Base-by-base conservation (phyloP, 2,113 vertebrate species). In the Sialia sialis region DNA sequence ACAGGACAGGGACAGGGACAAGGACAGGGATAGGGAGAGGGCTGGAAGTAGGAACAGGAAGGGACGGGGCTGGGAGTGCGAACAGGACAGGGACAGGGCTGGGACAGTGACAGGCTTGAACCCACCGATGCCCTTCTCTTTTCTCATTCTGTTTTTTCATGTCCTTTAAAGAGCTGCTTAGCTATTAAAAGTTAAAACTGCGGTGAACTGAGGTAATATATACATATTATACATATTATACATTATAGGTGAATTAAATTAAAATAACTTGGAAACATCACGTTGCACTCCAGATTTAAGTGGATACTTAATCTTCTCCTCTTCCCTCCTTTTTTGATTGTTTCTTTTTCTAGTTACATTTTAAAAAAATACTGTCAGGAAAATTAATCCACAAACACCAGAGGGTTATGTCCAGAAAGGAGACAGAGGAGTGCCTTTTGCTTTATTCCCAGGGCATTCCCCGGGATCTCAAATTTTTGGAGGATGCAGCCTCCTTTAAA, bases 31-130 rank as follows among this genome's bases (percentile, higher is more conserved):
- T n/a, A n/a, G n/a, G n/a, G n/a, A n/a, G n/a, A n/a, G n/a, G n/a
- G n/a, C n/a, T n/a, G n/a, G n/a, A n/a, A n/a, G n/a, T n/a, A n/a
- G n/a, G n/a, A n/a, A n/a, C n/a, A n/a, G n/a, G n/a, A n/a, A n/a
- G n/a, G n/a, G n/a, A n/a, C n/a, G n/a, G n/a, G n/a, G n/a, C n/a
- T n/a, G n/a, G n/a, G n/a, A n/a, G n/a, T n/a, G n/a, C n/a, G n/a
- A n/a, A n/a, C n/a, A n/a, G n/a, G n/a, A n/a, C n/a, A n/a, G n/a
- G n/a, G n/a, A n/a, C n/a, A n/a, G n/a, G n/a, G n/a, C n/a, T n/a
- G n/a, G n/a, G n/a, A n/a, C n/a, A n/a, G n/a, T n/a, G 32, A 5
- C 0, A 1, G n/a, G 4, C 15, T 15, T 36, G 51, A 49, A 4
- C 3, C 2, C 0, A 0, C 4, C n/a, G 17, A 4, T 43, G 20